phyloP scores from a whole-genome alignment of 2,113 vertebrate genomes.

The Mormyrus lacerda region DNA sequence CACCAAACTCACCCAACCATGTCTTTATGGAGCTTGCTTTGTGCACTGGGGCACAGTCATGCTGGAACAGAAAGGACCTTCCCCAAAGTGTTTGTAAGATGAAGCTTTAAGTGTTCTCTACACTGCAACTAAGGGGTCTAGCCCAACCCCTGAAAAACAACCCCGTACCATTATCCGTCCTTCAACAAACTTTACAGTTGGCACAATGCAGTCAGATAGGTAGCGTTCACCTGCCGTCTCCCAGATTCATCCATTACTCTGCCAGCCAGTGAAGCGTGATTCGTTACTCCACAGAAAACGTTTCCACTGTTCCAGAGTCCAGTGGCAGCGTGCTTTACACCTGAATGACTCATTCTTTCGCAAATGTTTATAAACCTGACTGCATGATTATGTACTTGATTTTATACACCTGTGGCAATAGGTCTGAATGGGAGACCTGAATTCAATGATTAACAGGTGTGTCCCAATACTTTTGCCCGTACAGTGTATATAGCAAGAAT shows the following conservation, averaged over 20 bases:
- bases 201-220: background rate
- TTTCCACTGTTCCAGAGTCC: background rate
- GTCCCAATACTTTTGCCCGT: background rate
- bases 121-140: background rate
- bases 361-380: background rate
- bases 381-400: background rate
- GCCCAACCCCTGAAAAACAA: background rate
- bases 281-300: background rate
- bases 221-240: background rate
- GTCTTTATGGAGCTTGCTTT: background rate
- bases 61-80: background rate
- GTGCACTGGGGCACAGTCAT: background rate
- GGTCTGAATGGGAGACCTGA: background rate
- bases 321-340: background rate
- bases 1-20: background rate
- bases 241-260: background rate
- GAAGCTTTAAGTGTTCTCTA: background rate
- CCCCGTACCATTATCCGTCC: background rate
- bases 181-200: background rate
- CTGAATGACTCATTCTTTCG: background rate
- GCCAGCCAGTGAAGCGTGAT: background rate
- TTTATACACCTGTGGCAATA: background rate
- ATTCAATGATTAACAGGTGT: background rate
- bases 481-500: conserved; percentile 32
- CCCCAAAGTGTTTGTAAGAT: background rate